Evolutionary conservation across 53 echinoderm and acorn worm species (phyloP).

Genomic region (Henricia sp.): DNA sequence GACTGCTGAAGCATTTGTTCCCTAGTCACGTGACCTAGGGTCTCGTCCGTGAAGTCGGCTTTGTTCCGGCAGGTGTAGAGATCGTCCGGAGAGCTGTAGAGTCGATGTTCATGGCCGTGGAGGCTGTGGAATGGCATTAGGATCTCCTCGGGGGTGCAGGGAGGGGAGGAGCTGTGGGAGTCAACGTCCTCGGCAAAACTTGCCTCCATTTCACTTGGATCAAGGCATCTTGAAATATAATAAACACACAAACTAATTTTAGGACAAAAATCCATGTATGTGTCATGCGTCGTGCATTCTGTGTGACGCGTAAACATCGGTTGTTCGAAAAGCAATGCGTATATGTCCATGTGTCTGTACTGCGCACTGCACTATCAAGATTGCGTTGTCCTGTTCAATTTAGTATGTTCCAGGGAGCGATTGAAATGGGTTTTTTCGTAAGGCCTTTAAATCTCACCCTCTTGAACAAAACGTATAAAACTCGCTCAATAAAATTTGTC

Average conservation of each 20-base stretch:
- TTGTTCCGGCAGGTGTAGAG: constrained; percentile 54
- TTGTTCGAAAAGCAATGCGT: too few relatives aligned
- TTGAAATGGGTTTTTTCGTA: too few relatives aligned
- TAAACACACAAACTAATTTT: background rate
- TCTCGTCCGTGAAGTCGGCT: constrained; percentile 13
- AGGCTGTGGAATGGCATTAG: constrained; percentile 55
- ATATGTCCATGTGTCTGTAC: too few relatives aligned
- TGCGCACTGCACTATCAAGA: too few relatives aligned
- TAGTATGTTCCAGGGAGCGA: too few relatives aligned
- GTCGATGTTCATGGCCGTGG: constrained; percentile 60
- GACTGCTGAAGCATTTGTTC: constrained; percentile 9
- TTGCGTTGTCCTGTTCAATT: background rate
- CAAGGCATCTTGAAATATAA: constrained; percentile 24
- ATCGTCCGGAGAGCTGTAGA: constrained; percentile 64
- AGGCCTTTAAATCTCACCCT: too few relatives aligned
- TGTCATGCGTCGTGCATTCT: too few relatives aligned
- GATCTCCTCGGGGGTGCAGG: constrained; percentile 59
- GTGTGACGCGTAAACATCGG: too few relatives aligned
- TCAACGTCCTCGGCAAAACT: constrained; percentile 25
- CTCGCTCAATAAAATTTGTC: too few relatives aligned
- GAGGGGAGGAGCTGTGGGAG: constrained; percentile 44
- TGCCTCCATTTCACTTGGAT: constrained; percentile 48
- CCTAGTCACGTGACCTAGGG: background rate
- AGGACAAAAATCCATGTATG: background rate
- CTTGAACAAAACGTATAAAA: too few relatives aligned